Evolutionary conservation across 2,113 vertebrate genomes (phyloP).

Genomic region (Thalassoma bifasciatum): DNA sequence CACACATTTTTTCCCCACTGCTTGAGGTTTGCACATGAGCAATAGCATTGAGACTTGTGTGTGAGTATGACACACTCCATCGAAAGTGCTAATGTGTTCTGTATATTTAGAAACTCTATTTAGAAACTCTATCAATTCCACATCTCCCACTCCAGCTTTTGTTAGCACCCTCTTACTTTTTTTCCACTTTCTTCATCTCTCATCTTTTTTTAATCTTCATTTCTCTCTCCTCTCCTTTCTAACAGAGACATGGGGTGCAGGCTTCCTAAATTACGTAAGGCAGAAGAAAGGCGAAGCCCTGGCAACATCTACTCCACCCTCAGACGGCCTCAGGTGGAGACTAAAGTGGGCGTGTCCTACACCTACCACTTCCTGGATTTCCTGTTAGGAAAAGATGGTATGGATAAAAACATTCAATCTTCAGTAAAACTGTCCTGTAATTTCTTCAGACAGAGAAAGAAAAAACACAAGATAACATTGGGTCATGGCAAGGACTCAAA

Average conservation of each 20-base stretch:
- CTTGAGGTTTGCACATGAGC: slow-evolving; percentile 24
- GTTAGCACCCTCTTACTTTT: slow-evolving; percentile 1
- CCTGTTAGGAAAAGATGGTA: slow-evolving; percentile 90
- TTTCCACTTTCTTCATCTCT: not conserved
- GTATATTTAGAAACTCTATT: slow-evolving; percentile 71
- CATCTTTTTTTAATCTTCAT: slow-evolving; percentile 18
- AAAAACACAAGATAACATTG: too few relatives aligned
- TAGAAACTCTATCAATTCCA: slow-evolving; percentile 57
- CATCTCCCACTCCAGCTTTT: slow-evolving; percentile 41
- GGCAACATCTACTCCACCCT: slow-evolving; percentile 98
- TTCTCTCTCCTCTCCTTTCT: slow-evolving; percentile 1
- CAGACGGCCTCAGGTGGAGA: slow-evolving; percentile 95
- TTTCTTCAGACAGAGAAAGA: too few relatives aligned
- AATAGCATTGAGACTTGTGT: slow-evolving; percentile 29
- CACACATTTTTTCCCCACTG: slow-evolving; percentile 42
- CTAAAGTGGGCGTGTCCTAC: slow-evolving; percentile 91
- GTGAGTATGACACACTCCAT: slow-evolving; percentile 39
- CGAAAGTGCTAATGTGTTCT: slow-evolving; percentile 56
- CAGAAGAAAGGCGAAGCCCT: slow-evolving; percentile 89
- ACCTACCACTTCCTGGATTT: slow-evolving; percentile 96
- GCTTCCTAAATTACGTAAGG: slow-evolving; percentile 91
- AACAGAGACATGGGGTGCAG: slow-evolving; percentile 91
- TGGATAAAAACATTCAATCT: slow-evolving; percentile 40
- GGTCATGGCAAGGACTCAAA: too few relatives aligned
- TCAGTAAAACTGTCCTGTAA: too few relatives aligned